Evolutionary conservation across 1,140 invertebrate species (phyloP), one percentile per base, ranked within the genome.

Genomic region (Atta colombica): DNA sequence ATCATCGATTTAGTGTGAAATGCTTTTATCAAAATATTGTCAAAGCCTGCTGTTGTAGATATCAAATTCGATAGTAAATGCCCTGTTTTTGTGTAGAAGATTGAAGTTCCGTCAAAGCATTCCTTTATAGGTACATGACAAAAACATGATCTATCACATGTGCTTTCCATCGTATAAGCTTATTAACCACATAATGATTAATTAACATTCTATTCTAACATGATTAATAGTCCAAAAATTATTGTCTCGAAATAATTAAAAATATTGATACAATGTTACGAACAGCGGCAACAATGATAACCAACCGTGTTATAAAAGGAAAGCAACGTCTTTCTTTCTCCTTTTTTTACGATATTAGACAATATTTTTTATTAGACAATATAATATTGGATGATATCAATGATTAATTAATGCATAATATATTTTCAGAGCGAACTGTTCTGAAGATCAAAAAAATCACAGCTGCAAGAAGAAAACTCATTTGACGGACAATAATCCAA

Each of bases 351-450:
- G 16, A 31, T 60, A 82, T 2, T 6, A 16, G 35, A 12, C 4
- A 75, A 75, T 74, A 25, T 25, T 25, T 25, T 25, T 25, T 25
- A 25, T 25, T 25, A 25, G 25, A 25, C 25, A 25, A 25, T 25
- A 25, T 25, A 25, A 25, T 25, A 74, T 16, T n/a, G 18, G 5
- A 31, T 10, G 18, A 74, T 58, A 74, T 77, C 35, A 14, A 49
- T 16, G 39, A 82, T 49, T 82, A 61, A 74, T 82, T 82, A 82
- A 61, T n/a, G 14, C 55, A 25, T 14, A 28, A 82, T 82, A 49
- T 82, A 35, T 82, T 82, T 45, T 60, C 68, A 82, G 68, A 82
- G 31, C 55, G 12, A 3, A 60, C 14, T n/a, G 25, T 49, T 49
- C 25, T 72, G 55, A 82, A 55, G 21, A 12, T 74, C 68, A 16